Percentiles rank a stretch among this genome's conserved stretches.
Evolutionary conservation across 2,797 vertebrate species (phyloP).

Genomic region (Pipistrellus nathusii): DNA sequence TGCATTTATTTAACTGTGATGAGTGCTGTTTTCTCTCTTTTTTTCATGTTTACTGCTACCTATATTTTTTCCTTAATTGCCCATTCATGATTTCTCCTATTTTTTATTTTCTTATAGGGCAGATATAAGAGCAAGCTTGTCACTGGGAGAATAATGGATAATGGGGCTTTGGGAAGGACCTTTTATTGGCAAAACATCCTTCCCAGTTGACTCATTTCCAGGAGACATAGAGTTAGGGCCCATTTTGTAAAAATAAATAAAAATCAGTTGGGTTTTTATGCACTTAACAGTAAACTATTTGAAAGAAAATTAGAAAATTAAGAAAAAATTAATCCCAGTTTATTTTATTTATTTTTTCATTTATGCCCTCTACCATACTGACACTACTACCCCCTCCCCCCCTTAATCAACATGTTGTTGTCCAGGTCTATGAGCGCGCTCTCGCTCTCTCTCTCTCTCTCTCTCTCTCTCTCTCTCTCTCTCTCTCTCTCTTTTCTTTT

Average conservation of each 20-base stretch:
- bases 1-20: conserved; percentile 3
- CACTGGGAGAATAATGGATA: not conserved
- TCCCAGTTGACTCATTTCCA: not conserved
- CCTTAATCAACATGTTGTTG: too few relatives aligned
- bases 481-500: too few relatives aligned
- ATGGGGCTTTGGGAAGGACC: not conserved
- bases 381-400: too few relatives aligned
- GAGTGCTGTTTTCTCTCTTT: not conserved
- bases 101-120: not conserved
- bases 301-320: not conserved
- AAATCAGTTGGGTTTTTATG: not conserved
- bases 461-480: too few relatives aligned
- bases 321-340: not conserved
- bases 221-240: not conserved
- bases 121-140: not conserved
- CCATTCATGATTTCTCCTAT: not conserved
- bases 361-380: too few relatives aligned
- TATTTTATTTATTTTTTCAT: too few relatives aligned
- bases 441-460: too few relatives aligned
- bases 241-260: too few relatives aligned
- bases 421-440: too few relatives aligned
- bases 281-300: not conserved
- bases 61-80: not conserved
- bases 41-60: not conserved
- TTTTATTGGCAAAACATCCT: not conserved